Base-by-base conservation (phyloP, 2,888 invertebrate species). In the Drosophila subsilvestris region DNA sequence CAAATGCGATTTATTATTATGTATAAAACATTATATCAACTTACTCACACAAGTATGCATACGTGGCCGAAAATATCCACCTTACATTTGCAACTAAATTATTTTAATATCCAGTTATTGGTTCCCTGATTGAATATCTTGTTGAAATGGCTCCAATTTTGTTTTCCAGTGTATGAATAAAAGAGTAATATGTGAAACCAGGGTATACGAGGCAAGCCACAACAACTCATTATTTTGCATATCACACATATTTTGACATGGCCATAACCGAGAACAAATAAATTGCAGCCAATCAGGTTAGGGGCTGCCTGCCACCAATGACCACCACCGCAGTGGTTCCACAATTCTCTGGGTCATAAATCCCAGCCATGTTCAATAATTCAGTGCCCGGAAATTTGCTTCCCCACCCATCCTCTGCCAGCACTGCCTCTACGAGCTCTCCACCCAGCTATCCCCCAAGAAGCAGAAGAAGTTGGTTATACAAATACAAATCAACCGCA, bases 281-380 rank as follows among this genome's bases (percentile, higher is more conserved):
- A 82, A 82, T 82, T 82, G 80, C 79, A 73, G 71, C 73, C 79
- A 86, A 77, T 79, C 84, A 72, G 86, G 79, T 83, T 75, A 69
- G 72, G 55, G 73, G 62, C 68, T 66, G 54, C 69, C 63, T n/a
- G 62, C 69, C 51, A 43, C 70, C 68, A 83, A 67, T 66, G 76
- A 66, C 65, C 44, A 83, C 53, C 63, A 69, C 32, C 47, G 27
- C 44, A 25, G 27, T 25, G 22, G 4, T 9, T 27, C 70, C 72
- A 62, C 78, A 78, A 80, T 86, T 83, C 83, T 63, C 76, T 66
- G 25, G 84, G 63, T 56, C 86, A 89, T 88, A 88, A 89, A 90
- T 90, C 88, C 78, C 78, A 66, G 72, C 73, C 81, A 75, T 77
- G 79, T 77, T 83, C 80, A 88, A 90, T 90, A 90, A 90, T 83